Base-by-base conservation (phyloP, 2,113 vertebrate species). In the Crotalus helleri region DNA sequence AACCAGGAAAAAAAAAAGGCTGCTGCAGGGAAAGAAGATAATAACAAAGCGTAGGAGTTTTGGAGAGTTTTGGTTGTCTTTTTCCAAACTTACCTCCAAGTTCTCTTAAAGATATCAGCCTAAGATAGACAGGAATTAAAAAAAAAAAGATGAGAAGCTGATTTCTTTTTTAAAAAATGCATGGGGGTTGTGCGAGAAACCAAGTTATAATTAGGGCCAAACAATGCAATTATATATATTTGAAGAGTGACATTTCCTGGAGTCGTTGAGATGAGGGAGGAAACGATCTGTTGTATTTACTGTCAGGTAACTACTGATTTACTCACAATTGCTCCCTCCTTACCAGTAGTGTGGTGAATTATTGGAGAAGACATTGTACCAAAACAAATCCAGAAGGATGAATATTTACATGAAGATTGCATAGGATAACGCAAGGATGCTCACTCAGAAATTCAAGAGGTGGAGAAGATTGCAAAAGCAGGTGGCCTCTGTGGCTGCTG, bases 1-100 rank as follows among this genome's bases (percentile, higher is more conserved):
- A 96, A 96, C 3, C 95, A 94, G 96, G 49, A 89, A 54, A 26
- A 95, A 95, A 94, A 3, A n/a, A 6, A 87, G 85, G 57, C 57
- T 93, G 88, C 39, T 17, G 89, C 8, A 29, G 93, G 64, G 17
- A 29, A 24, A 21, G 58, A 8, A 29, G 21, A 13, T 3, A n/a
- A 51, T n/a, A 49, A 29, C 8, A 74, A 10, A 33, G 26, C 2
- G 4, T n/a, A 33, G 49, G 64, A 23, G 19, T 81, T n/a, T 53
- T 29, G 5, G 26, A 49, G 24, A 6, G 7, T 69, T 90, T 64
- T 19, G 12, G 3, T 61, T 61, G 15, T n/a, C 26, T 90, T 90
- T 74, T 74, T 53, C 26, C 10, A 29, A 9, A 13, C 26, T 81
- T 92, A 87, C 81, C 87, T 69, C 85, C 49, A 29, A 12, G 11